Evolutionary conservation across 2,888 invertebrate genomes (phyloP), one percentile per base, ranked within the genome.

Genomic region (Griposia aprilina): DNA sequence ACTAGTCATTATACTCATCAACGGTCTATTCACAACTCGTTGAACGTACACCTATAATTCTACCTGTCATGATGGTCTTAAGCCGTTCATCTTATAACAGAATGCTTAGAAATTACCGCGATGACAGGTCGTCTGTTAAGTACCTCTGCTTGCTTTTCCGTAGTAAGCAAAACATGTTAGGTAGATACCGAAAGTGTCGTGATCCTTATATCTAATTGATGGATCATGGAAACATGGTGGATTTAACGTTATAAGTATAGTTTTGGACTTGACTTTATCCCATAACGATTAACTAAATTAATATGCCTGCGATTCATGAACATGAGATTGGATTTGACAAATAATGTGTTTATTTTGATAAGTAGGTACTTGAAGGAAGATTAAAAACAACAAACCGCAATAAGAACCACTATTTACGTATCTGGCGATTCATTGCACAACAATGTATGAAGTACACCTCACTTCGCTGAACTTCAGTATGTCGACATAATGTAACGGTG

Each of bases 1-100:
- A 52, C 55, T 30, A 23, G 55, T 82, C 20, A 82, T 72, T 82
- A 85, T n/a, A 74, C 55, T 78, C 86, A 83, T 83, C 78, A 83
- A 45, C 55, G 60, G 52, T 65, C 36, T 67, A 68, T 83, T 71
- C 48, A 78, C 36, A 63, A 48, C 67, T 72, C 57, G 65, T 78
- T 65, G 36, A 57, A 55, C 63, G 15, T 30, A 83, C 48, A 74
- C 67, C 66, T 83, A 83, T 83, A 82, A 83, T 86, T 83, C 36
- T 36, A 83, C 15, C 68, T 71, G 78, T 86, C 87, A 83, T 74
- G 17, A 59, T 85, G 13, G 23, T 45, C n/a, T n/a, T 20, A 55
- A 74, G 52, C 67, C 55, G 73, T 74, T 60, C 74, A 60, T 86
- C 70, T 78, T 45, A n/a, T 45, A 36, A 57, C 41, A 71, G 57